A percentile compares a stretch with the other conserved stretches of the same genome.
These are phyloP conservation scores for Strigamia transsilvanica DNA, from an alignment of 2,888 invertebrate species.

Conservation along the genomic window DNA sequence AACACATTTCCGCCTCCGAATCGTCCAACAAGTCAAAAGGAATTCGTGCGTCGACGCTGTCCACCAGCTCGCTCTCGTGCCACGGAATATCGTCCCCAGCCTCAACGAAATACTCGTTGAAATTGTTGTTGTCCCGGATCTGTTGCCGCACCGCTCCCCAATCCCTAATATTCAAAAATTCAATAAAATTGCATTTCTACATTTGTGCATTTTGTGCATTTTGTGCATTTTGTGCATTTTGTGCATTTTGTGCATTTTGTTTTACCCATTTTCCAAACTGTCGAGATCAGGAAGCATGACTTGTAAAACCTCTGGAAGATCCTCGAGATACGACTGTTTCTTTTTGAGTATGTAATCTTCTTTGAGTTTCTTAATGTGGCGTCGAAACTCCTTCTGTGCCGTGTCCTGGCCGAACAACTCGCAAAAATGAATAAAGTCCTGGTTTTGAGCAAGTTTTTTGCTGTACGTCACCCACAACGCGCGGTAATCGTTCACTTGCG, in stretches of 20 bases:
- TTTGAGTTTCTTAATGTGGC: slow-evolving; percentile 81
- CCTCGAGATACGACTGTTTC: slow-evolving; percentile 78
- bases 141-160: slow-evolving; percentile 88
- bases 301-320: slow-evolving; percentile 78
- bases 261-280: slow-evolving; percentile 72
- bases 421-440: slow-evolving; percentile 85
- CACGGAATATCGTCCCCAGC: slow-evolving; percentile 79
- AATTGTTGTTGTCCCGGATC: slow-evolving; percentile 90
- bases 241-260: too few relatives aligned
- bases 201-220: too few relatives aligned
- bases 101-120: slow-evolving; percentile 90
- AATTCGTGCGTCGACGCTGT: slow-evolving; percentile 77
- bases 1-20: slow-evolving; percentile 89
- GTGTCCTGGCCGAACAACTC: slow-evolving; percentile 89
- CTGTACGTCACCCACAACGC: slow-evolving; percentile 87
- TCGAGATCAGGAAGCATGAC: slow-evolving; percentile 81
- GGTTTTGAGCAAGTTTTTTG: slow-evolving; percentile 84
- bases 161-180: slow-evolving; percentile 70
- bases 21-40: slow-evolving; percentile 92
- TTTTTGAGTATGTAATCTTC: slow-evolving; percentile 81
- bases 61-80: slow-evolving; percentile 76
- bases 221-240: too few relatives aligned
- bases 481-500: slow-evolving; percentile 73
- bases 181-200: too few relatives aligned
- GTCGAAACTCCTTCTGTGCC: slow-evolving; percentile 78